These are phyloP conservation scores for Drosophila nigricruria DNA, from an alignment of 2,888 invertebrate species.

Conservation along the genomic window DNA sequence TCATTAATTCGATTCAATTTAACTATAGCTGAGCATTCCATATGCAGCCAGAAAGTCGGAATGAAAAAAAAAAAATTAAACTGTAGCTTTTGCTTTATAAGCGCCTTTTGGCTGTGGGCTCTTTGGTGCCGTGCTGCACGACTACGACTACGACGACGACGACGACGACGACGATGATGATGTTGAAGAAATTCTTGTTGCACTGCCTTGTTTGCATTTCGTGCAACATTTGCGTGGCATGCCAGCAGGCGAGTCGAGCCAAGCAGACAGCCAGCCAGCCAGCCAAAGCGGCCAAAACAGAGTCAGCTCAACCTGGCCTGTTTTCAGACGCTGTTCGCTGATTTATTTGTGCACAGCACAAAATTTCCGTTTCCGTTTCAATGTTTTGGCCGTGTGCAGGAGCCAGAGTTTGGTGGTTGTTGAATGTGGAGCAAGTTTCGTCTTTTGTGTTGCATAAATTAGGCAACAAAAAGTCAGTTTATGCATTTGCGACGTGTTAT, in stretches of 20 bases:
- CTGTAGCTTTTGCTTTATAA: constrained; percentile 26
- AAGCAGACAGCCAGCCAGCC: constrained; percentile 8
- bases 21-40: constrained; percentile 23
- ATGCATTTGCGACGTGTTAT: constrained; percentile 80
- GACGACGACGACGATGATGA: background rate
- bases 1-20: constrained; percentile 8
- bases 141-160: no score
- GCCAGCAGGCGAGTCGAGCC: constrained; percentile 27
- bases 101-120: constrained; percentile 40
- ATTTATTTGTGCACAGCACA: constrained; percentile 80
- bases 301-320: constrained; percentile 54
- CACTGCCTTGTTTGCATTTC: constrained; percentile 72
- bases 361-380: constrained; percentile 77
- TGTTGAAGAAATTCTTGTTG: constrained; percentile 63
- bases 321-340: constrained; percentile 57
- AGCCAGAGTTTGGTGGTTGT: constrained; percentile 1
- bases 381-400: constrained; percentile 28
- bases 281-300: constrained; percentile 22
- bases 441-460: constrained; percentile 76
- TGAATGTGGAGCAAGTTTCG: constrained; percentile 44
- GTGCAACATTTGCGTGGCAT: constrained; percentile 71
- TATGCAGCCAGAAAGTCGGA: constrained; percentile 6
- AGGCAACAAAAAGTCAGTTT: constrained; percentile 79
- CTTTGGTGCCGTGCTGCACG: constrained; percentile 29
- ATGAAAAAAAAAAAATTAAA: background rate